Conservation (phyloP, 2,888 invertebrate species). For the Tholera decimalis region DNA sequence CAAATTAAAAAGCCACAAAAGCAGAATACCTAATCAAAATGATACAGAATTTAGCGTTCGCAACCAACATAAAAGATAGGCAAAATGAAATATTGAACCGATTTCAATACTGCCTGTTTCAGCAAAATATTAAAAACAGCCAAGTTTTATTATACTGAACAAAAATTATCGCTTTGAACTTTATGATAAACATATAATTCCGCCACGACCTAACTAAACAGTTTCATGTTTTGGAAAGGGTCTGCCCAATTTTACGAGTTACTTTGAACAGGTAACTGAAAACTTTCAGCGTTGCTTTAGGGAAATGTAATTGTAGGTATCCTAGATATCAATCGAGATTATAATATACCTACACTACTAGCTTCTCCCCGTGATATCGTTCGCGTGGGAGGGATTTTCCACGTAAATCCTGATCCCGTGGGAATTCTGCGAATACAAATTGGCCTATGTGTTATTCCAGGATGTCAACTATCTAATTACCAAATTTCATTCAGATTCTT, state of each 20-base stretch:
- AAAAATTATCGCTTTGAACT: slow-evolving; percentile 13
- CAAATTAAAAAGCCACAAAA: neutral
- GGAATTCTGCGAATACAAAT: no score
- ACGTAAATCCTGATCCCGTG: no score
- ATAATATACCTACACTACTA: no score
- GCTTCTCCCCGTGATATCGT: no score
- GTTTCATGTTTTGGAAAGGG: slow-evolving; percentile 5
- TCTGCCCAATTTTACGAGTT: slow-evolving; percentile 6
- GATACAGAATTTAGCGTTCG: neutral
- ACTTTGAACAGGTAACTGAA: neutral
- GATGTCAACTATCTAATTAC: no score
- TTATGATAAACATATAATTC: slow-evolving; percentile 14
- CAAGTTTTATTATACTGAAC: neutral
- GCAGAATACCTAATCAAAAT: neutral
- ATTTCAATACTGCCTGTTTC: slow-evolving; percentile 11
- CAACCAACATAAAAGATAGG: neutral
- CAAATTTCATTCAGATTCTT: no score
- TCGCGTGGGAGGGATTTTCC: no score
- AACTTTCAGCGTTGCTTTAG: no score
- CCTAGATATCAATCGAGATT: no score
- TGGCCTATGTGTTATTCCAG: no score
- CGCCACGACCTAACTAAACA: slow-evolving; percentile 4
- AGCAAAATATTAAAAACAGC: slow-evolving; percentile 1
- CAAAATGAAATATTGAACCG: neutral
- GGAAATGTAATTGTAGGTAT: no score